A percentile compares a stretch with the other conserved stretches of the same genome.
phyloP scores from a whole-genome alignment of 2,113 vertebrate genomes.

The Pyrgilauda ruficollis region DNA sequence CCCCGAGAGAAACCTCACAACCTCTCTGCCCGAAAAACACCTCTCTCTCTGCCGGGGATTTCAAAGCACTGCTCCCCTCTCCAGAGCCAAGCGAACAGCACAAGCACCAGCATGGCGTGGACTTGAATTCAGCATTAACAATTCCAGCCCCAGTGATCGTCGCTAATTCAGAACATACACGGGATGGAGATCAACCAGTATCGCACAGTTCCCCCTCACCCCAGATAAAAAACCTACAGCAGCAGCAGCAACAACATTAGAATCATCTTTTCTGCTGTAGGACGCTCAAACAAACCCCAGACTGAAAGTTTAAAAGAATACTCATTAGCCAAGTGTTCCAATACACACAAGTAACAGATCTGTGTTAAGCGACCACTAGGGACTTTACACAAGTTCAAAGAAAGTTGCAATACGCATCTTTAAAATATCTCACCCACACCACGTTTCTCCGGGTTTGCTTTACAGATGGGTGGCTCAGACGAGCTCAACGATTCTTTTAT shows the following conservation, averaged over 20 bases:
- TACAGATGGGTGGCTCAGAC: background rate
- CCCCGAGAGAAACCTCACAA: background rate
- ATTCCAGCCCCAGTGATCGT: background rate
- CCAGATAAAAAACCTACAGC: background rate
- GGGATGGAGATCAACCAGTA: background rate
- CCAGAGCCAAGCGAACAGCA: background rate
- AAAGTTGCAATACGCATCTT: constrained; percentile 2
- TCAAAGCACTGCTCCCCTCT: constrained; percentile 13
- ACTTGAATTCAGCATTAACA: background rate
- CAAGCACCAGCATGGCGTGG: background rate
- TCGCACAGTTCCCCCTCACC: background rate
- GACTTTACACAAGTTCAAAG: constrained; percentile 28
- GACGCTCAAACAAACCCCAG: constrained; percentile 15
- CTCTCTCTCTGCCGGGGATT: background rate
- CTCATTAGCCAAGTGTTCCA: background rate
- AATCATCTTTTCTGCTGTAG: background rate
- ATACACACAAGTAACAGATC: background rate
- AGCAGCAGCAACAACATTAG: background rate
- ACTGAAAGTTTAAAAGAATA: constrained; percentile 25
- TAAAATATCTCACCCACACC: background rate
- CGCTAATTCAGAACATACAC: background rate
- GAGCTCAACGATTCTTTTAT: background rate
- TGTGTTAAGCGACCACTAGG: constrained; percentile 24
- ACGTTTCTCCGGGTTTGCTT: background rate
- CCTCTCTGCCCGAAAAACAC: background rate